Conservation (phyloP, 2,113 vertebrate genomes). For the Ophthalmolycus amberensis region DNA sequence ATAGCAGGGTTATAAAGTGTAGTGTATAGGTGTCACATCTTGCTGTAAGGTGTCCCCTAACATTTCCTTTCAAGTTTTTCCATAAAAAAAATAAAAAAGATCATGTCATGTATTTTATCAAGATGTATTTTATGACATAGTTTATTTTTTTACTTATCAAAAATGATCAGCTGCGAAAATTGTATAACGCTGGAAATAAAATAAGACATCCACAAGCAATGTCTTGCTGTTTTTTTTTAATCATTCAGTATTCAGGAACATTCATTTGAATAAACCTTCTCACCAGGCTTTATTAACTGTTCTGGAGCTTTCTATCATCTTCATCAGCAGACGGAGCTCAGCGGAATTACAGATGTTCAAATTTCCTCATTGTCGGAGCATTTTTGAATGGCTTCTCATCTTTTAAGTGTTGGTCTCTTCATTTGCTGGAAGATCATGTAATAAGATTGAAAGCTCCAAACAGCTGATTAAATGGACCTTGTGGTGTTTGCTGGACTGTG, state of each 20-base stretch:
- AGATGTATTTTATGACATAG: slow-evolving; percentile 94
- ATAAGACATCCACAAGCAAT: slow-evolving; percentile 19
- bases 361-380: background rate
- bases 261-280: background rate
- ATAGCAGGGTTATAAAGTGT: slow-evolving; percentile 68
- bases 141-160: slow-evolving; percentile 95
- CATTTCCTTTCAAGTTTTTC: slow-evolving; percentile 68
- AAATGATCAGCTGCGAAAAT: slow-evolving; percentile 77
- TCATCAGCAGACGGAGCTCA: background rate
- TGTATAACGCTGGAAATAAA: slow-evolving; percentile 74
- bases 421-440: background rate
- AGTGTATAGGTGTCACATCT: slow-evolving; percentile 67
- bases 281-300: background rate
- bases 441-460: background rate
- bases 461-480: background rate
- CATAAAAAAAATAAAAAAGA: slow-evolving; percentile 85
- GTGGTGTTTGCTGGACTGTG: background rate
- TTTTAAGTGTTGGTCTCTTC: background rate
- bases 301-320: background rate
- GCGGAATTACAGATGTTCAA: background rate
- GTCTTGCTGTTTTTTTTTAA: background rate
- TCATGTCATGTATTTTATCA: slow-evolving; percentile 90
- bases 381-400: background rate
- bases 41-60: slow-evolving; percentile 66
- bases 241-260: slow-evolving; percentile 3